Percentiles rank a stretch among this genome's conserved stretches.
phyloP scores from a whole-genome alignment of 1,140 invertebrate genomes.

The Drosophila elegans region DNA sequence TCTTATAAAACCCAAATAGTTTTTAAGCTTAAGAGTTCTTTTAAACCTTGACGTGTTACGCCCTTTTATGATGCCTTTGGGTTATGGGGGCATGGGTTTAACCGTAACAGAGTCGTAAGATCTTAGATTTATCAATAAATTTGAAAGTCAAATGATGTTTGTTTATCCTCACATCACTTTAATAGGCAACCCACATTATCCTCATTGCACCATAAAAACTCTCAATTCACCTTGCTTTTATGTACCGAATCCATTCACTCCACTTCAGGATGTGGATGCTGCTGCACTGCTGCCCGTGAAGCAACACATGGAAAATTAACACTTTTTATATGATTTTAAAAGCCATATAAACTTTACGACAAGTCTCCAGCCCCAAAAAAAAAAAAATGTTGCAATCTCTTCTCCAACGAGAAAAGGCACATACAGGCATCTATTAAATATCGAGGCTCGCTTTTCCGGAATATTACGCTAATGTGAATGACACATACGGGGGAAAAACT shows the following conservation, averaged over 20 bases:
- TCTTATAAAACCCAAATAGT: neutral
- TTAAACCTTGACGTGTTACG: conserved; percentile 17
- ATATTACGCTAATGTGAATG: conserved; percentile 74
- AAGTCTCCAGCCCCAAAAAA: conserved; percentile 19
- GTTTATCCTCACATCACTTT: conserved; percentile 37
- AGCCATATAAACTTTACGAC: conserved; percentile 77
- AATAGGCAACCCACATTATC: conserved; percentile 64
- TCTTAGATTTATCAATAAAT: conserved; percentile 80
- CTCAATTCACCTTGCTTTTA: conserved; percentile 64
- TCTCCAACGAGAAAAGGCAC: neutral
- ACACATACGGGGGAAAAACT: conserved; percentile 15
- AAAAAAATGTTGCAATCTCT: conserved; percentile 37
- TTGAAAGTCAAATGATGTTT: conserved; percentile 60
- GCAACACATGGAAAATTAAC: conserved; percentile 79
- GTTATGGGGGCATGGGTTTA: conserved; percentile 17
- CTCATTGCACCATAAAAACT: conserved; percentile 63
- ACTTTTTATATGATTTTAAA: conserved; percentile 82
- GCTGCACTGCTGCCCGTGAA: conserved; percentile 1
- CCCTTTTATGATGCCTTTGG: conserved; percentile 21
- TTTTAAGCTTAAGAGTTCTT: neutral
- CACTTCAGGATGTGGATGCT: neutral
- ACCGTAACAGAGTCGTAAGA: conserved; percentile 47
- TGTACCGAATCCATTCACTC: conserved; percentile 33
- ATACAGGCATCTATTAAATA: conserved; percentile 58
- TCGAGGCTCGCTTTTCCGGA: conserved; percentile 56